Conservation (phyloP, 2,888 invertebrate genomes). For the Mythimna albipuncta region DNA sequence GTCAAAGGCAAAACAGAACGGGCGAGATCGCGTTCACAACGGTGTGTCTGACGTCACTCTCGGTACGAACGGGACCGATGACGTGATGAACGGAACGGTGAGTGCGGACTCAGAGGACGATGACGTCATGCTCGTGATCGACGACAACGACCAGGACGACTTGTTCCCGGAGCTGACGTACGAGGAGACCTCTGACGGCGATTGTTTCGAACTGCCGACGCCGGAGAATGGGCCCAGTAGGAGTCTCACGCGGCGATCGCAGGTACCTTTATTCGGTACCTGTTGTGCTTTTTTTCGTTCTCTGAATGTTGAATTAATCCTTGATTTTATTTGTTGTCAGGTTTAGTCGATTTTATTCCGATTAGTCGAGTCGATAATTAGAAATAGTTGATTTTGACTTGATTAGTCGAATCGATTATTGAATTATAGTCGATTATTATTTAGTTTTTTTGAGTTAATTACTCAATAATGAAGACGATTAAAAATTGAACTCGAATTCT, state of each 20-base stretch:
- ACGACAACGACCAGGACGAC: conserved; percentile 82
- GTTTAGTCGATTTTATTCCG: conserved; percentile 44
- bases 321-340: background rate
- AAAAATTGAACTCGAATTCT: too few relatives aligned
- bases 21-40: conserved; percentile 69
- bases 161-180: conserved; percentile 88
- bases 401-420: background rate
- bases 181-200: conserved; percentile 83
- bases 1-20: conserved; percentile 75
- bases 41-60: conserved; percentile 69
- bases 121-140: conserved; percentile 75
- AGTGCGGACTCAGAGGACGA: conserved; percentile 79
- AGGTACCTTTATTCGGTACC: conserved; percentile 78
- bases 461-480: too few relatives aligned
- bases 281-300: conserved; percentile 56
- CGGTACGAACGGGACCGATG: conserved; percentile 65
- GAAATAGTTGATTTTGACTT: background rate
- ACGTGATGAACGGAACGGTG: conserved; percentile 74
- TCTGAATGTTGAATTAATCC: conserved; percentile 9
- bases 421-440: background rate
- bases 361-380: background rate
- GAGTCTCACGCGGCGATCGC: conserved; percentile 85
- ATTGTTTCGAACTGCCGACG: conserved; percentile 77
- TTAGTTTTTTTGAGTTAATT: background rate
- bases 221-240: conserved; percentile 77